Conservation (phyloP, 2,797 vertebrate genomes). For the Phaenicophaeus curvirostris region DNA sequence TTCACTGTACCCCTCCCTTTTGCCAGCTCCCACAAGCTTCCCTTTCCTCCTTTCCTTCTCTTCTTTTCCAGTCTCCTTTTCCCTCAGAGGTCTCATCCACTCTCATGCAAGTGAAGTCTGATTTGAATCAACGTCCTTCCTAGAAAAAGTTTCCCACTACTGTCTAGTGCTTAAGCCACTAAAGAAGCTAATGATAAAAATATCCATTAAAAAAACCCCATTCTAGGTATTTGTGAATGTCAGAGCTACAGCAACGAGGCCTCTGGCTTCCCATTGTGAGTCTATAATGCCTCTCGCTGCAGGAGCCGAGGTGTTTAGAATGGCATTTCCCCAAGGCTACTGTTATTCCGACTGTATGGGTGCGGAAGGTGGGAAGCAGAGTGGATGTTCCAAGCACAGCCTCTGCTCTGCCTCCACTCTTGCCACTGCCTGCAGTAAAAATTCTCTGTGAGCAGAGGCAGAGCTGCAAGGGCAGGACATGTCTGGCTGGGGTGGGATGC, state of each 20-base stretch:
- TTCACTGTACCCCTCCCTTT: not conserved
- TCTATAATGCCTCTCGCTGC: rapidly evolving
- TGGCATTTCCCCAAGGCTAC: rapidly evolving
- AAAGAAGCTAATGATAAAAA: not conserved
- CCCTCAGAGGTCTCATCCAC: not conserved
- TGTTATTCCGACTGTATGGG: not conserved
- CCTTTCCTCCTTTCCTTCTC: not conserved
- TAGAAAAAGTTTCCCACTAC: not conserved
- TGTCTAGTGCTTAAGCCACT: not conserved
- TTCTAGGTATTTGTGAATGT: not conserved
- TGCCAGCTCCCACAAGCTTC: not conserved
- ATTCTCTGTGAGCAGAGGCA: rapidly evolving
- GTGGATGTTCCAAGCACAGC: not conserved
- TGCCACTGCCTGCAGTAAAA: rapidly evolving
- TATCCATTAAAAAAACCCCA: not conserved
- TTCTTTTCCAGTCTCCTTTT: not conserved
- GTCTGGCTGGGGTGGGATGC: not conserved
- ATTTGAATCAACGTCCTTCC: not conserved
- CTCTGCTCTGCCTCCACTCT: not conserved
- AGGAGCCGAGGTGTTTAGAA: not conserved
- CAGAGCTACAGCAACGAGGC: not conserved
- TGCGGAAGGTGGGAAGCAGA: not conserved
- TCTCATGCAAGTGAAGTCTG: not conserved
- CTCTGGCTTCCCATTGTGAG: not conserved
- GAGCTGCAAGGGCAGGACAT: not conserved